Conservation (phyloP, 2,797 vertebrate genomes). For the Betta splendens region DNA sequence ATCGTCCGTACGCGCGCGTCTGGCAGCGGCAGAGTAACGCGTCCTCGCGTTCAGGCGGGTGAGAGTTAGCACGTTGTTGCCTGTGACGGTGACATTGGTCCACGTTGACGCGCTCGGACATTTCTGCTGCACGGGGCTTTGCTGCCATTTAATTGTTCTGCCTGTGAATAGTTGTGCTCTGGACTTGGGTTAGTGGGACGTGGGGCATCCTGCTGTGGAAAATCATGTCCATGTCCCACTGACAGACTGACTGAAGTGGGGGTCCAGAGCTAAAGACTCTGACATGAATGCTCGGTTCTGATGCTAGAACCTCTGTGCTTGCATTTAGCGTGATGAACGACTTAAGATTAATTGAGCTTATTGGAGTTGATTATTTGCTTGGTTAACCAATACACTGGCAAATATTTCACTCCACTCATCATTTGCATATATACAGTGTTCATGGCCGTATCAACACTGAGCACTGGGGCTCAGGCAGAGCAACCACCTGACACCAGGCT, state of each 20-base stretch:
- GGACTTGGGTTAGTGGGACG: constrained; percentile 51
- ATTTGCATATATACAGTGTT: not conserved
- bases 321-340: not conserved
- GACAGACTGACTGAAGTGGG: constrained; percentile 19
- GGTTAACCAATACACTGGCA: not conserved
- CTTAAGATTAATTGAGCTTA: too few species aligned
- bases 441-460: too few species aligned
- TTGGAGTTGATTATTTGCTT: not conserved
- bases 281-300: not conserved
- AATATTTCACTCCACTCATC: not conserved
- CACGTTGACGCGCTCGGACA: constrained; percentile 9
- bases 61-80: constrained; percentile 21
- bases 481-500: constrained; percentile 27
- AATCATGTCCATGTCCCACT: constrained; percentile 34
- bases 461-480: too few species aligned
- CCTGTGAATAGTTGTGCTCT: constrained; percentile 13
- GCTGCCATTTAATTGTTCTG: constrained; percentile 18
- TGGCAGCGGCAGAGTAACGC: constrained; percentile 22
- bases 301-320: not conserved
- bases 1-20: constrained; percentile 23
- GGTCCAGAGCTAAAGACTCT: too few species aligned
- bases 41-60: constrained; percentile 18
- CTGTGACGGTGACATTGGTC: constrained; percentile 2
- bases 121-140: constrained; percentile 12
- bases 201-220: constrained; percentile 51